Evolutionary conservation across 2,888 invertebrate species (phyloP).

Genomic region (Desoria tigrina): DNA sequence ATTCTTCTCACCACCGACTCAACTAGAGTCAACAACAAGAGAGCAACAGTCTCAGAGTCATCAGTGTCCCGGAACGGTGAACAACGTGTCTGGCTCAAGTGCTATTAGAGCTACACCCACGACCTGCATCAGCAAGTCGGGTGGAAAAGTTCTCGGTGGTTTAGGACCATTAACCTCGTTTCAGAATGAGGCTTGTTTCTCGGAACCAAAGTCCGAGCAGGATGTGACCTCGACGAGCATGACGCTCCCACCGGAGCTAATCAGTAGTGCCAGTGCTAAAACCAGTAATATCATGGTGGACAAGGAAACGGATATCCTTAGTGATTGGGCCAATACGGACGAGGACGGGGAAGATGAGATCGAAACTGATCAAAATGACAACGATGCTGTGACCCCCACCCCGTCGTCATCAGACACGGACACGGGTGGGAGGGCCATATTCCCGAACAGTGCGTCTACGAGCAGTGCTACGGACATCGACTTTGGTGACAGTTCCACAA

Average conservation of each 20-base stretch:
- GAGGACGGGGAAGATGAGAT: constrained; percentile 45
- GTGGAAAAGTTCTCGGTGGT: no score
- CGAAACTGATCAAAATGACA: constrained; percentile 23
- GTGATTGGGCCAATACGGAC: constrained; percentile 52
- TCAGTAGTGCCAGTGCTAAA: constrained; percentile 27
- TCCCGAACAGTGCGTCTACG: constrained; percentile 34
- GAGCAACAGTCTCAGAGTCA: constrained; percentile 6
- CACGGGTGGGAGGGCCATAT: constrained; percentile 31
- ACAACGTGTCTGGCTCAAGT: constrained; percentile 2
- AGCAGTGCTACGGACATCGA: constrained; percentile 44
- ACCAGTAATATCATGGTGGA: constrained; percentile 38
- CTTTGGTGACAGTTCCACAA: constrained; percentile 40
- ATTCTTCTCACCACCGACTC: constrained; percentile 2
- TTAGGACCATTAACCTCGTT: neutral
- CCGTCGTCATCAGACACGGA: constrained; percentile 49
- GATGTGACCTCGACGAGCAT: constrained; percentile 17
- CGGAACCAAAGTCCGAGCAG: constrained; percentile 19
- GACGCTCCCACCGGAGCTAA: constrained; percentile 12
- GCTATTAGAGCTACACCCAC: neutral
- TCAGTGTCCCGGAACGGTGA: constrained; percentile 6
- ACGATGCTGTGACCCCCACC: constrained; percentile 48
- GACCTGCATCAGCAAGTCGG: no score
- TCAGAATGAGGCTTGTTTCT: neutral
- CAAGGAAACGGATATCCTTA: constrained; percentile 51
- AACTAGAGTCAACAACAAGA: neutral